These are phyloP conservation scores for Dicrurus megarhynchus DNA, from an alignment of 2,113 vertebrate genomes.

Conservation along the genomic window DNA sequence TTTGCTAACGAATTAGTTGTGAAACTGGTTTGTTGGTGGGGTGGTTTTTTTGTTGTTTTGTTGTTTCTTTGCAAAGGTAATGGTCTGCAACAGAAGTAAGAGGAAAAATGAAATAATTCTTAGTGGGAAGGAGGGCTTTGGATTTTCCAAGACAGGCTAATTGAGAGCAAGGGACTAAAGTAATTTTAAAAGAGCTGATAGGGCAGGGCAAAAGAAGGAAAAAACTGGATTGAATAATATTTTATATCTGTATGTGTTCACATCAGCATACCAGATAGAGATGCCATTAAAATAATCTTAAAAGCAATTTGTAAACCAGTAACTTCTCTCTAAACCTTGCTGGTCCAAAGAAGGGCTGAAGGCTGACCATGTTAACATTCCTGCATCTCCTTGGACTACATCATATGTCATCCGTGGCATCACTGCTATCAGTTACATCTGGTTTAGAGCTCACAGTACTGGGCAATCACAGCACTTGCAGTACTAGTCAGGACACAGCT, in stretches of 20 bases:
- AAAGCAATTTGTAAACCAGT: background rate
- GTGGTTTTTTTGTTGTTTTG: background rate
- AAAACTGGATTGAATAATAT: background rate
- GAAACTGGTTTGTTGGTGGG: background rate
- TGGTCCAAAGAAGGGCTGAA: background rate
- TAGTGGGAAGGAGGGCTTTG: background rate
- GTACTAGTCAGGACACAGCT: background rate
- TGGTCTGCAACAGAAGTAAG: background rate
- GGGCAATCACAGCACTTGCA: background rate
- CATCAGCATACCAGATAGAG: background rate
- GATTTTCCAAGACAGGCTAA: background rate
- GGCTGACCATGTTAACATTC: background rate
- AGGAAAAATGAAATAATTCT: background rate
- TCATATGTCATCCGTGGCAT: fast-evolving
- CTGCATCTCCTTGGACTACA: background rate
- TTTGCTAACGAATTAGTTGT: background rate
- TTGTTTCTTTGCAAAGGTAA: background rate
- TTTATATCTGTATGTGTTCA: background rate
- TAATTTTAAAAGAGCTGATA: background rate
- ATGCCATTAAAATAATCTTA: background rate
- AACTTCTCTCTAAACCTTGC: background rate
- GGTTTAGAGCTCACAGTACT: background rate
- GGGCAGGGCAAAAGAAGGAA: background rate
- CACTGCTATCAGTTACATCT: background rate
- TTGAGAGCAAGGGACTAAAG: background rate